Evolutionary conservation across 2,797 vertebrate species (phyloP).

Genomic region (Urophycis tenuis): DNA sequence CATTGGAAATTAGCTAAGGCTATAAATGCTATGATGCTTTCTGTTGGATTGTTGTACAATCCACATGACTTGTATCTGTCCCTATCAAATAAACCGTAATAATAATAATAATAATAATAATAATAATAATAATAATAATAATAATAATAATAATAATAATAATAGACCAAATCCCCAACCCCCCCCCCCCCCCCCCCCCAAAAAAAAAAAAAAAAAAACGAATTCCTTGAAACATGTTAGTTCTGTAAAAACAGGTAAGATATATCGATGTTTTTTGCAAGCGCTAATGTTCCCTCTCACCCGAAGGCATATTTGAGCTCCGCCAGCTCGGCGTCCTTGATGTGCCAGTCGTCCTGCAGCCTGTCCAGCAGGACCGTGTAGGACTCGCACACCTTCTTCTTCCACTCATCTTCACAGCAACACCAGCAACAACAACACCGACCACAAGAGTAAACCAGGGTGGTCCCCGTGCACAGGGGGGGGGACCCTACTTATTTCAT

Average conservation of each 20-base stretch:
- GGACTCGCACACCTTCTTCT: constrained; percentile 94
- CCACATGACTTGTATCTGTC: too few species aligned
- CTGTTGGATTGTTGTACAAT: too few species aligned
- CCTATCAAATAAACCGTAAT: too few species aligned
- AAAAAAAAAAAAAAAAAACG: background rate
- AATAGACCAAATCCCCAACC: too few species aligned
- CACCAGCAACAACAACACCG: background rate
- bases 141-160: too few species aligned
- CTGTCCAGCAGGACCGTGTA: constrained; percentile 81
- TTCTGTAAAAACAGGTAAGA: background rate
- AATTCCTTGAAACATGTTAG: background rate
- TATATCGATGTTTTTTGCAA: background rate
- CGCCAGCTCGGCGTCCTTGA: constrained; percentile 79
- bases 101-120: too few species aligned
- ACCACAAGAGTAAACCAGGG: background rate
- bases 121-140: too few species aligned
- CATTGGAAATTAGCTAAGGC: too few species aligned
- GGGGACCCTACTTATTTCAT: too few species aligned
- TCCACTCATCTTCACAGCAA: constrained; percentile 85
- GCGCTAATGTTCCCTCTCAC: constrained; percentile 59
- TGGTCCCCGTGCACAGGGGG: too few species aligned
- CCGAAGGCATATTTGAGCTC: constrained; percentile 86
- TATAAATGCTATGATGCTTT: too few species aligned
- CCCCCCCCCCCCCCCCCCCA: too few species aligned
- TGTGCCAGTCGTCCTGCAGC: constrained; percentile 81